A percentile compares a stretch with the other conserved stretches of the same genome.
These are phyloP conservation scores for Sinohyriopsis cumingii DNA, from an alignment of 2,888 invertebrate species.

Conservation along the genomic window DNA sequence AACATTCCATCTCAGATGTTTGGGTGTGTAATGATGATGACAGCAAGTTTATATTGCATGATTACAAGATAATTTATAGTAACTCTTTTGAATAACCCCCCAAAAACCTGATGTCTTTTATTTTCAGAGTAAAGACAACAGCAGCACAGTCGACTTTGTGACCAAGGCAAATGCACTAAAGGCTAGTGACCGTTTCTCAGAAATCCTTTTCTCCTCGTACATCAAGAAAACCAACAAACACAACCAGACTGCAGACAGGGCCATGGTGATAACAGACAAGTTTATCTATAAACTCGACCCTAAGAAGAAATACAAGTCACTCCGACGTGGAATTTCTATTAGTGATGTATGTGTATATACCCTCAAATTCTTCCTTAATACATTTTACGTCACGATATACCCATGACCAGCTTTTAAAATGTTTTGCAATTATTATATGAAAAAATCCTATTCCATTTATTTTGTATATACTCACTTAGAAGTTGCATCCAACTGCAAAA, in stretches of 20 bases:
- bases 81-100: background rate
- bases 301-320: slow-evolving; percentile 85
- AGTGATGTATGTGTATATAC: too few species aligned
- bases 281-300: slow-evolving; percentile 91
- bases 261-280: slow-evolving; percentile 88
- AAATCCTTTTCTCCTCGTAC: slow-evolving; percentile 63
- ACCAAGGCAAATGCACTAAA: slow-evolving; percentile 81
- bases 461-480: too few species aligned
- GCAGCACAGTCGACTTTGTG: slow-evolving; percentile 78
- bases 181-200: slow-evolving; percentile 78
- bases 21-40: too few species aligned
- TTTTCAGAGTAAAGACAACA: slow-evolving; percentile 79
- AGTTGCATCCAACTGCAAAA: too few species aligned
- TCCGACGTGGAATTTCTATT: slow-evolving; percentile 75
- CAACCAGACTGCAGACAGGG: slow-evolving; percentile 89
- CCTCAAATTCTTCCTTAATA: too few species aligned
- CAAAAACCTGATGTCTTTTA: slow-evolving; percentile 7
- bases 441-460: too few species aligned
- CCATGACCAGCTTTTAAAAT: too few species aligned
- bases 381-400: too few species aligned
- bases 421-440: too few species aligned
- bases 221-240: slow-evolving; percentile 77
- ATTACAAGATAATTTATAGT: too few species aligned
- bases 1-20: too few species aligned
- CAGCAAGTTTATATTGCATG: too few species aligned